Conservation (phyloP, 2,797 vertebrate species). For the Sebastes minor region DNA sequence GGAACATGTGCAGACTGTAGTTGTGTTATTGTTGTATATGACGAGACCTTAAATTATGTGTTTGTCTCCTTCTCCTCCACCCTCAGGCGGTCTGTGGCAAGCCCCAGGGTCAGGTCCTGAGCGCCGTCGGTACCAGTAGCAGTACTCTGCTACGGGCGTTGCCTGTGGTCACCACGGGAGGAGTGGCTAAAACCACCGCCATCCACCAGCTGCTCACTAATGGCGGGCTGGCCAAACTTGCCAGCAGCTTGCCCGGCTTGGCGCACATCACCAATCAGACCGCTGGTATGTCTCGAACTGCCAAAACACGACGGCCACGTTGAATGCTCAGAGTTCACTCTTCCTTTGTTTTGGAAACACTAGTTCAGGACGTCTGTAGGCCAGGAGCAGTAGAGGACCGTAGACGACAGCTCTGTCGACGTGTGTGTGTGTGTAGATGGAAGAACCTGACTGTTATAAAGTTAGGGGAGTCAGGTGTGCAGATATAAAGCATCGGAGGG, state of each 20-base stretch:
- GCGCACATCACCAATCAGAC: slow-evolving; percentile 94
- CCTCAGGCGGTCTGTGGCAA: slow-evolving; percentile 83
- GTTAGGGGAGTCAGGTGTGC: slow-evolving; percentile 18
- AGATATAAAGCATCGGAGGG: slow-evolving; percentile 20
- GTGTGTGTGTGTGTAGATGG: slow-evolving; percentile 10
- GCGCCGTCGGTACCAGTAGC: slow-evolving; percentile 78
- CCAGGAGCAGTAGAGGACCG: slow-evolving; percentile 24
- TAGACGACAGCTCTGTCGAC: slow-evolving; percentile 34
- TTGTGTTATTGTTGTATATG: background rate
- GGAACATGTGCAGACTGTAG: background rate
- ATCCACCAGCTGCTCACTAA: slow-evolving; percentile 97
- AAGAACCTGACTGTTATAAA: slow-evolving; percentile 14
- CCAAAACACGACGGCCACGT: slow-evolving; percentile 80
- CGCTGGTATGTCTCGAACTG: slow-evolving; percentile 87
- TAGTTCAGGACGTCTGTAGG: slow-evolving; percentile 54
- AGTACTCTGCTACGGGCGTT: slow-evolving; percentile 89
- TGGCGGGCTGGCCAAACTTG: slow-evolving; percentile 92
- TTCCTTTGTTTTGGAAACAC: slow-evolving; percentile 53
- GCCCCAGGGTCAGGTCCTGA: slow-evolving; percentile 83
- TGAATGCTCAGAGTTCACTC: slow-evolving; percentile 66
- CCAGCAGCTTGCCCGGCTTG: slow-evolving; percentile 93
- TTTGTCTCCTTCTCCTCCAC: slow-evolving; percentile 1
- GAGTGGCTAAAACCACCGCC: slow-evolving; percentile 89
- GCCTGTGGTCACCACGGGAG: slow-evolving; percentile 88
- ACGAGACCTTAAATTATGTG: background rate